Percentiles rank a stretch among this genome's conserved stretches.
Evolutionary conservation across 1,140 invertebrate genomes (phyloP).

Genomic region (Drosophila micromelanica): DNA sequence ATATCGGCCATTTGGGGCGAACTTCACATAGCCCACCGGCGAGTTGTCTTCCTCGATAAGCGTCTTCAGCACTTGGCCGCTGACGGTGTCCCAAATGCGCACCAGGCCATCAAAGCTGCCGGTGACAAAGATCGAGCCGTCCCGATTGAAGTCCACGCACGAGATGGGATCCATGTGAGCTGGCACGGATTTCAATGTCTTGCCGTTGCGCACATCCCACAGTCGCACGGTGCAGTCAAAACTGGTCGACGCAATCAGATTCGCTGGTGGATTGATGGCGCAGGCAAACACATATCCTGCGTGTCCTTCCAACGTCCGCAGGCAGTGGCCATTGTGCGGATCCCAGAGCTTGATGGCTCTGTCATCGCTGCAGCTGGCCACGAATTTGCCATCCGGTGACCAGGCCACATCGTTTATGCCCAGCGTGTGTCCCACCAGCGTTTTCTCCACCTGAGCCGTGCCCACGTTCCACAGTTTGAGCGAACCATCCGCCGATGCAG

Average conservation of each 20-base stretch:
- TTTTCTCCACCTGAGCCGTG: slow-evolving; percentile 9
- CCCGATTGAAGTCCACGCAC: slow-evolving; percentile 58
- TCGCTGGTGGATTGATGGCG: slow-evolving; percentile 52
- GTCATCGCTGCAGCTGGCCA: slow-evolving; percentile 62
- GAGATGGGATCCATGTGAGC: slow-evolving; percentile 60
- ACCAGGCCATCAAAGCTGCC: slow-evolving; percentile 63
- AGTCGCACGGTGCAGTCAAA: slow-evolving; percentile 51
- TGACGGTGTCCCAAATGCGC: slow-evolving; percentile 59
- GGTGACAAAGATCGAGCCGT: slow-evolving; percentile 56
- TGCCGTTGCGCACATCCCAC: slow-evolving; percentile 59
- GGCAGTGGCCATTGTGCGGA: slow-evolving; percentile 14
- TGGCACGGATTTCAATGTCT: slow-evolving; percentile 26
- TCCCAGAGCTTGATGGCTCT: slow-evolving; percentile 49
- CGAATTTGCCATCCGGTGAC: slow-evolving; percentile 18
- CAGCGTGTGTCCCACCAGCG: slow-evolving; percentile 35
- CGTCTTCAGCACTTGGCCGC: slow-evolving; percentile 44
- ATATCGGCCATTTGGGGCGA: slow-evolving; percentile 64
- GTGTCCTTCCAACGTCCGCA: slow-evolving; percentile 30
- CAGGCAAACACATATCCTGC: slow-evolving; percentile 46
- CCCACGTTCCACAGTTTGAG: slow-evolving; percentile 55
- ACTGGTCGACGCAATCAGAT: slow-evolving; percentile 51
- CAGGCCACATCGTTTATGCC: slow-evolving; percentile 64
- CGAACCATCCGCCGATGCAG: slow-evolving; percentile 41
- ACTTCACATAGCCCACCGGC: slow-evolving; percentile 61
- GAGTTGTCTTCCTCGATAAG: slow-evolving; percentile 61